A percentile compares a stretch with the other conserved stretches of the same genome.
These are phyloP conservation scores for Marmota monax DNA, from an alignment of 2,113 vertebrate species.

Conservation along the genomic window DNA sequence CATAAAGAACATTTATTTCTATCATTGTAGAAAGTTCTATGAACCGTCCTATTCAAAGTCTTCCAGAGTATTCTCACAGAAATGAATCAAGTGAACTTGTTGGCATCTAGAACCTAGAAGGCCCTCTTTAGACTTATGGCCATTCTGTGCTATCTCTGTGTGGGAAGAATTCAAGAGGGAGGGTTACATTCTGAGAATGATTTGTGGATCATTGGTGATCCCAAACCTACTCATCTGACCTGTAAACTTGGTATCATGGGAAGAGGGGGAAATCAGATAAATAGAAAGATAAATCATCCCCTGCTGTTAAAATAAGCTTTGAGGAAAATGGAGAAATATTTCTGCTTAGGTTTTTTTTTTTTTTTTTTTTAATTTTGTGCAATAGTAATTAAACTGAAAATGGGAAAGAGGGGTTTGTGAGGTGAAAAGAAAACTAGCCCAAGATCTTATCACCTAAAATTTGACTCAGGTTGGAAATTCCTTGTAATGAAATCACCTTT, in stretches of 20 bases:
- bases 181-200: background rate
- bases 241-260: background rate
- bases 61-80: background rate
- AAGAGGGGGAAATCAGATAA: background rate
- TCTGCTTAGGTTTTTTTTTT: background rate
- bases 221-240: background rate
- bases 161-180: background rate
- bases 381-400: constrained; percentile 35
- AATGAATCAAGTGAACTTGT: background rate
- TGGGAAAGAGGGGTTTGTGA: constrained; percentile 7
- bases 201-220: background rate
- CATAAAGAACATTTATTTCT: constrained; percentile 16
- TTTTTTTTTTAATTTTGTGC: background rate
- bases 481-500: constrained; percentile 45
- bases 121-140: background rate
- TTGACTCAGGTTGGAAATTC: constrained; percentile 63
- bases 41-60: background rate
- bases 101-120: constrained; percentile 4
- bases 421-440: constrained; percentile 6
- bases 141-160: background rate
- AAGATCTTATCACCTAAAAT: constrained; percentile 42
- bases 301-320: background rate
- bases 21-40: background rate
- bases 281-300: background rate
- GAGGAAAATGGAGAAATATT: constrained; percentile 10